These are phyloP conservation scores for Spialia ferax DNA, from an alignment of 2,888 invertebrate genomes.

Conservation along the genomic window DNA sequence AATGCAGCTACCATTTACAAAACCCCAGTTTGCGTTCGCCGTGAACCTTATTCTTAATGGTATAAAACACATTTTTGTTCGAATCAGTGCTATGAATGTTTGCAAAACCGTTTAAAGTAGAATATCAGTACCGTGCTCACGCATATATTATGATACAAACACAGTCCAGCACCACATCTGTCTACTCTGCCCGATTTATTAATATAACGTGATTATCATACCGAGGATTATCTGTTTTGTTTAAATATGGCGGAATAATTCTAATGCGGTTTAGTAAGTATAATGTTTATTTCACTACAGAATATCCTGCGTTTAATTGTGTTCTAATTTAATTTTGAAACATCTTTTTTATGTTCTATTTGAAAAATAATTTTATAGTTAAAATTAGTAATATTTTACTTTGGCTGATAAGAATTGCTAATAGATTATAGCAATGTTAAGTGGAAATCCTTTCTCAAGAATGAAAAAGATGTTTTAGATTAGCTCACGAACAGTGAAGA, in stretches of 20 bases:
- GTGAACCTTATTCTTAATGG: background rate
- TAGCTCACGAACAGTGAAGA: too few species aligned
- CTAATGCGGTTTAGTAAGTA: constrained; percentile 4
- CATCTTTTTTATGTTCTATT: background rate
- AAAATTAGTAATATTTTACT: background rate
- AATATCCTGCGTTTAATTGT: background rate
- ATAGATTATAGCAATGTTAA: too few species aligned
- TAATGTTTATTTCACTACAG: background rate
- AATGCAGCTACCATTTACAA: constrained; percentile 45
- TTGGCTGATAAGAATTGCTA: too few species aligned
- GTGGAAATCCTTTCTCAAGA: too few species aligned
- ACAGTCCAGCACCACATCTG: constrained; percentile 31
- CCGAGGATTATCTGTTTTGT: constrained; percentile 23
- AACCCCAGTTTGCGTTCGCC: constrained; percentile 20
- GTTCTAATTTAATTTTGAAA: background rate
- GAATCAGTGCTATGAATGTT: constrained; percentile 5
- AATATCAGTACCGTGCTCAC: constrained; percentile 49
- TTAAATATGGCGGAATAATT: constrained; percentile 23
- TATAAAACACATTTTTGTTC: constrained; percentile 16
- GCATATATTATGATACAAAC: constrained; percentile 48
- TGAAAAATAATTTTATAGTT: background rate
- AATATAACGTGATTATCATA: constrained; percentile 48
- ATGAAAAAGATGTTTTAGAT: too few species aligned
- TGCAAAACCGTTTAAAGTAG: constrained; percentile 41
- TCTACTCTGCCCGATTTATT: constrained; percentile 46